Base-by-base conservation (phyloP, 37 sponge, comb jelly and placozoan genomes). In the Crambe crambe region DNA sequence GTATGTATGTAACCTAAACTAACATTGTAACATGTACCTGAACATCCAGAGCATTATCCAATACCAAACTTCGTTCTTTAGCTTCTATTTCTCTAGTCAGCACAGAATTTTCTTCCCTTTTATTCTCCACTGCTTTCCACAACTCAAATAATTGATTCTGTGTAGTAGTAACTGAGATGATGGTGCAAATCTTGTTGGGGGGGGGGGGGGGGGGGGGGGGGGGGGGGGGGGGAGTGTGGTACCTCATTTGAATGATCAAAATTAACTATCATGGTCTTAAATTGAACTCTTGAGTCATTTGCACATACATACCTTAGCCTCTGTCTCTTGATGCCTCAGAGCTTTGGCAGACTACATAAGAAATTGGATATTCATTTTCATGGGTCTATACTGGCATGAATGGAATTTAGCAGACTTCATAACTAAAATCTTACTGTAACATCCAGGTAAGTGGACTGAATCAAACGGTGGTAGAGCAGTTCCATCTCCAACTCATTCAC, bases 371-470 rank as follows among this genome's bases (percentile, higher is more conserved):
- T n/a, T n/a, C n/a, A n/a, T n/a, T n/a, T n/a, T n/a, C n/a, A n/a
- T n/a, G n/a, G n/a, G n/a, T n/a, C n/a, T n/a, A n/a, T n/a, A n/a
- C n/a, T n/a, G n/a, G n/a, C n/a, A n/a, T n/a, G n/a, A n/a, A n/a
- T n/a, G n/a, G n/a, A n/a, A n/a, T n/a, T n/a, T n/a, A n/a, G n/a
- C n/a, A n/a, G n/a, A n/a, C n/a, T n/a, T n/a, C n/a, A n/a, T n/a
- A n/a, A n/a, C n/a, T n/a, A n/a, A 66, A n/a, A 42, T 26, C 74
- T 82, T 57, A 83, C 83, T 76, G n/a, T 83, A 18, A 74, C 39
- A 65, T 74, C 75, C 23, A 74, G 37, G 56, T 75, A 83, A 36
- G 68, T 30, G 6, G 37, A 42, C 36, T 83, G 83, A 15, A 83
- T 26, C 22, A 83, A 66, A 23, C 83, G 63, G 37, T 43, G 3